phyloP scores from a whole-genome alignment of 2,888 invertebrate genomes.

The Aporophyla lueneburgensis region DNA sequence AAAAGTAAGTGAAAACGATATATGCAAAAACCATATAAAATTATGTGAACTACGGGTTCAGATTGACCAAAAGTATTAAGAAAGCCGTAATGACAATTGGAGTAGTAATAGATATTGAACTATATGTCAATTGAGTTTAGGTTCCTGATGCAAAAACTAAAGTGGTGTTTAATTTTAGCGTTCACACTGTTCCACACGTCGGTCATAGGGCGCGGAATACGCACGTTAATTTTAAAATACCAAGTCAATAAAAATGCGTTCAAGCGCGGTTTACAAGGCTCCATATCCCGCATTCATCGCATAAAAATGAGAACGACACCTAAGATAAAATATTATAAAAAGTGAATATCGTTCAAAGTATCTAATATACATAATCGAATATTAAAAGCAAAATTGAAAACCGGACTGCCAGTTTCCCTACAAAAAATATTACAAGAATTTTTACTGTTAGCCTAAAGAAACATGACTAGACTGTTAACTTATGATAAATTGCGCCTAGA shows the following conservation, averaged over 20 bases:
- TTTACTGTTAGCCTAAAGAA: constrained; percentile 18
- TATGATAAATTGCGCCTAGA: constrained; percentile 55
- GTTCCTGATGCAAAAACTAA: not conserved
- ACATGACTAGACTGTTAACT: constrained; percentile 19
- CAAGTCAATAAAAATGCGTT: not conserved
- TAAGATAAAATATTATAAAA: not conserved
- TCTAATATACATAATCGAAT: constrained; percentile 16
- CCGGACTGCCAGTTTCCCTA: not conserved
- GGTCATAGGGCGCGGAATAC: not conserved
- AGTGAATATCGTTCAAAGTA: not conserved
- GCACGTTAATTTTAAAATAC: not conserved
- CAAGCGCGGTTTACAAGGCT: not conserved
- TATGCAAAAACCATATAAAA: not conserved
- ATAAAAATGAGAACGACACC: not conserved
- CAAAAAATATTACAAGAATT: constrained; percentile 27
- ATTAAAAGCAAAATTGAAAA: constrained; percentile 20
- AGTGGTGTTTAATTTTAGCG: not conserved
- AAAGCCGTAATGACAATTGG: too few relatives aligned
- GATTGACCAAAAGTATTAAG: not conserved
- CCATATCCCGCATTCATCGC: not conserved
- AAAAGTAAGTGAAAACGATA: not conserved
- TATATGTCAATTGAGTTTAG: not conserved
- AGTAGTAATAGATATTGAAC: not conserved
- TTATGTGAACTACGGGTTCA: not conserved
- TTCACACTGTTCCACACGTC: not conserved